These are phyloP conservation scores for Alethe castanea DNA, from an alignment of 2,113 vertebrate species.

Conservation along the genomic window DNA sequence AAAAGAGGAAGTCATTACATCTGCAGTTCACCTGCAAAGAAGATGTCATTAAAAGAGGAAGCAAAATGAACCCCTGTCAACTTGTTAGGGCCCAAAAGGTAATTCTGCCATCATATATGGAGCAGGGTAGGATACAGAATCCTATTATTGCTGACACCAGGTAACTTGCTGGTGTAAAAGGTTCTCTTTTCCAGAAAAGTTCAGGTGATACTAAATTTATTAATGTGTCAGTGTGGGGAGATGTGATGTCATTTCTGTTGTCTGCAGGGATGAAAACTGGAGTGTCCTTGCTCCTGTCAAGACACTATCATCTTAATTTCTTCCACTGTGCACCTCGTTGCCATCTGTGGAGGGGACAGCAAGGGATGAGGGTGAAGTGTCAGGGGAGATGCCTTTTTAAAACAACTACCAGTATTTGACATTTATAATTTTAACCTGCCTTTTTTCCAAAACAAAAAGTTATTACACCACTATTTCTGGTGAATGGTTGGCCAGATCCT, in stretches of 20 bases:
- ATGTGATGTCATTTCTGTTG: constrained; percentile 85
- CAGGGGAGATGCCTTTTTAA: constrained; percentile 72
- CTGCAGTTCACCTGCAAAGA: constrained; percentile 81
- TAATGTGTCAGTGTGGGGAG: constrained; percentile 85
- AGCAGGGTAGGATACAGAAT: constrained; percentile 76
- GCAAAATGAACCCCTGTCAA: constrained; percentile 92
- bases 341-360: constrained; percentile 76
- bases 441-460: constrained; percentile 22
- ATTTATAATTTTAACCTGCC: constrained; percentile 74
- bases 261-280: constrained; percentile 81
- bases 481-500: background rate
- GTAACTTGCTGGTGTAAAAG: constrained; percentile 83
- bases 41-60: constrained; percentile 83
- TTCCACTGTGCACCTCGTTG: constrained; percentile 78
- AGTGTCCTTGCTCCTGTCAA: constrained; percentile 87
- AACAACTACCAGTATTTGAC: constrained; percentile 83
- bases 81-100: constrained; percentile 86
- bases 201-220: constrained; percentile 96
- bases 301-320: constrained; percentile 88
- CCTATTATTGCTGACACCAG: constrained; percentile 89
- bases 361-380: constrained; percentile 64
- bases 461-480: background rate
- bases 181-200: constrained; percentile 83
- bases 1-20: constrained; percentile 79
- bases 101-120: constrained; percentile 81